Evolutionary conservation across 2,888 invertebrate genomes (phyloP), one percentile per base, ranked within the genome.

Genomic region (Aphrophora alni): DNA sequence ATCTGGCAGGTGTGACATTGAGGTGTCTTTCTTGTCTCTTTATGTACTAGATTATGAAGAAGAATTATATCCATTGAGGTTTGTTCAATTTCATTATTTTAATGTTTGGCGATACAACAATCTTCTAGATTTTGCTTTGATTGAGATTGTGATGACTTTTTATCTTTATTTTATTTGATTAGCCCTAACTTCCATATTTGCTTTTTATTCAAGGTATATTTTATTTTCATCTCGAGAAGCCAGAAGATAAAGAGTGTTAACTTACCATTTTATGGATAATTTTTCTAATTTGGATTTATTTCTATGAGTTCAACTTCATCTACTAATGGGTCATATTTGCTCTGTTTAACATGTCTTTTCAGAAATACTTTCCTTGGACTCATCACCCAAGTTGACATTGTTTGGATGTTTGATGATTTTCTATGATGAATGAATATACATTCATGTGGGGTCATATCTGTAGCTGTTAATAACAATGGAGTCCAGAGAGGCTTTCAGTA

Each of bases 251-350:
- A 77, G 59, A 21, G 82, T 21, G 82, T 81, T 26, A 74, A 82
- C 27, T 77, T 73, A 0, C 84, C 83, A 79, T 82, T 28, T 14
- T 81, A 26, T 21, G 59, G 38, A 12, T 82, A n/a, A n/a, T n/a
- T n/a, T 33, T 4, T 80, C 75, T 28, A 85, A 17, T 83, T 75
- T 12, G 83, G 83, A 69, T 85, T 84, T 24, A 80, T 80, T 77
- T 82, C 82, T 12, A 80, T 14, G 12, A 83, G 26, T 14, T 82
- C 80, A 12, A 80, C 84, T 82, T 84, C 83, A 38, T 84, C 84
- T 5, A 84, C 82, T n/a, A 82, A 51, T 27, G 82, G 80, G 27
- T 82, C 81, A 75, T 85, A 84, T 80, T 84, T 84, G 51, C 59
- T 80, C n/a, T 51, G 33, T 14, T 80, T 28, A 8, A 75, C 77